Conservation (phyloP, 2,113 vertebrate species). For the Megaptera novaeangliae region DNA sequence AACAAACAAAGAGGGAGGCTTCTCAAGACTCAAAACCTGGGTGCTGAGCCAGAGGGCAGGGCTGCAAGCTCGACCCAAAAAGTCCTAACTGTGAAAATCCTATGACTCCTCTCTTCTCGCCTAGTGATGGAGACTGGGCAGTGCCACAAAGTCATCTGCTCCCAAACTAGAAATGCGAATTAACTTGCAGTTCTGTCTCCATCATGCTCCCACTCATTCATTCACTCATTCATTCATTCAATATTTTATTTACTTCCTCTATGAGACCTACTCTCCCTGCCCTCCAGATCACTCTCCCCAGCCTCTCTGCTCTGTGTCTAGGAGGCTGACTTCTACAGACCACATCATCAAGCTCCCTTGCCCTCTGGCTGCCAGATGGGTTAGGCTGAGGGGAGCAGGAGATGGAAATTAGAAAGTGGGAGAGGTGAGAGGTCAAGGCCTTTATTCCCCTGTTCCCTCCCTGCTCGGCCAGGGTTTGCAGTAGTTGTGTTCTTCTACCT, state of each 20-base stretch:
- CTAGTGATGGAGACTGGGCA: background rate
- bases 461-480: background rate
- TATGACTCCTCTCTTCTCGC: background rate
- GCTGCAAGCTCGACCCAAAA: background rate
- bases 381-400: background rate
- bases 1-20: background rate
- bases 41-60: background rate
- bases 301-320: too few relatives aligned
- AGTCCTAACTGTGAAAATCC: background rate
- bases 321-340: background rate
- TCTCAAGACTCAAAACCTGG: background rate
- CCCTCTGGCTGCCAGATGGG: background rate
- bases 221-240: background rate
- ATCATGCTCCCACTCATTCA: background rate
- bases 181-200: background rate
- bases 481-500: background rate
- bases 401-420: background rate
- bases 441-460: background rate
- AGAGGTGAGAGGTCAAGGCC: background rate
- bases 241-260: background rate
- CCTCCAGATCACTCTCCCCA: background rate
- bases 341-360: background rate
- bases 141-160: background rate
- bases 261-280: background rate
- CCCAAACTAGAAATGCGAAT: background rate